Evolutionary conservation across 2,888 invertebrate species (phyloP).

Genomic region (Drosophila parthenogenetica): DNA sequence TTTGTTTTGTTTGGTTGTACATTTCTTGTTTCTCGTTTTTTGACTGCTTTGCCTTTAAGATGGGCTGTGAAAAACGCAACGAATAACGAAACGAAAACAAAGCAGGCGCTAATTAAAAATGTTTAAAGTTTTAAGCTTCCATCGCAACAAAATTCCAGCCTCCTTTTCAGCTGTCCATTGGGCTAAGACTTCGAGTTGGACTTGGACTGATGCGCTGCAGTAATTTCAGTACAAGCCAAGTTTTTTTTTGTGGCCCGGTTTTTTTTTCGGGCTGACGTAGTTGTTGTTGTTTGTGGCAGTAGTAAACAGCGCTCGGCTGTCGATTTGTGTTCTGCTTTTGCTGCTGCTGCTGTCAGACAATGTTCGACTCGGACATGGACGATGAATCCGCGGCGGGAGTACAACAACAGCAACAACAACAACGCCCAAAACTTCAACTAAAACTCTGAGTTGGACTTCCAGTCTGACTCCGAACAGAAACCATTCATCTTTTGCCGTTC

Average conservation of each 20-base stretch:
- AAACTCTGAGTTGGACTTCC: slow-evolving; percentile 6
- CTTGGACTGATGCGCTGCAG: slow-evolving; percentile 49
- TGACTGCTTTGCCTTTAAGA: background rate
- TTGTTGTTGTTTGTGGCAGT: slow-evolving; percentile 49
- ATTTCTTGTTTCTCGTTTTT: no score
- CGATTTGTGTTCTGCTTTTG: slow-evolving; percentile 69
- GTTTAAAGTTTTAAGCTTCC: slow-evolving; percentile 80
- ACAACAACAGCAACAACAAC: slow-evolving; percentile 35
- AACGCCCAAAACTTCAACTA: slow-evolving; percentile 37
- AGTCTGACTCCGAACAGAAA: slow-evolving; percentile 32
- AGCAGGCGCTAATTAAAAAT: slow-evolving; percentile 85
- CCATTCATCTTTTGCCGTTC: slow-evolving; percentile 79
- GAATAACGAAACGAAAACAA: slow-evolving; percentile 84
- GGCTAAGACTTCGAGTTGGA: slow-evolving; percentile 25
- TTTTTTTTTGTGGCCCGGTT: slow-evolving; percentile 34
- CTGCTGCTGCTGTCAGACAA: slow-evolving; percentile 63
- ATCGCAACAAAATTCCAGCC: slow-evolving; percentile 73
- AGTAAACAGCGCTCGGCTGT: slow-evolving; percentile 74
- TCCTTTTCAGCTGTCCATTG: slow-evolving; percentile 79
- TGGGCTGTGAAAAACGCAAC: slow-evolving; percentile 65
- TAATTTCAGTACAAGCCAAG: slow-evolving; percentile 69
- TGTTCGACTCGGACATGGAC: slow-evolving; percentile 50
- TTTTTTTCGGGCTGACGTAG: background rate
- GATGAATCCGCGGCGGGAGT: slow-evolving; percentile 51
- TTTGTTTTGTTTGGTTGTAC: slow-evolving; percentile 20